These are phyloP conservation scores for Opisthograptis luteolata DNA, from an alignment of 2,888 invertebrate species.

Conservation along the genomic window DNA sequence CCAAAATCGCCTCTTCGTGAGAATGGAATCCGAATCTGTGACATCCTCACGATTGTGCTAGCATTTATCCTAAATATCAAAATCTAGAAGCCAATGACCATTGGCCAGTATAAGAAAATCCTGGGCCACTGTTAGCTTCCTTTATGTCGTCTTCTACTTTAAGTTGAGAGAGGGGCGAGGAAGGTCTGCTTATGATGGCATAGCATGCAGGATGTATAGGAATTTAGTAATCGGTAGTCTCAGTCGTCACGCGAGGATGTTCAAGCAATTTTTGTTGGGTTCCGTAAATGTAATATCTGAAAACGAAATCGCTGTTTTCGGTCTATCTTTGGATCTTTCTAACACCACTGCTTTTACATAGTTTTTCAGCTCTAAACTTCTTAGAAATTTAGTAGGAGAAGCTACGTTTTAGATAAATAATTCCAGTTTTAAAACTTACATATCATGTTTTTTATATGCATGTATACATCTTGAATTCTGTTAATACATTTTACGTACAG, in stretches of 20 bases:
- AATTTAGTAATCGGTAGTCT: conserved; percentile 71
- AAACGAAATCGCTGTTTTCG: neutral
- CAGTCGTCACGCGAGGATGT: conserved; percentile 50
- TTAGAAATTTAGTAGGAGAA: too few relatives aligned
- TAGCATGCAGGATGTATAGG: conserved; percentile 42
- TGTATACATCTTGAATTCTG: neutral
- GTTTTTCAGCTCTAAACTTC: too few relatives aligned
- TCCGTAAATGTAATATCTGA: neutral
- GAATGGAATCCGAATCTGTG: conserved; percentile 58
- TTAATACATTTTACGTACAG: too few relatives aligned
- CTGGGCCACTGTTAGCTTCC: neutral
- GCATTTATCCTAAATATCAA: conserved; percentile 38
- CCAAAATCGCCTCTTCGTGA: conserved; percentile 45
- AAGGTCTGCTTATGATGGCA: conserved; percentile 10
- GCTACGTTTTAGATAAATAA: too few relatives aligned
- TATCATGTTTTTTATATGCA: too few relatives aligned
- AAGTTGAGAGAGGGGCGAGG: neutral
- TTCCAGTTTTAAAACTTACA: too few relatives aligned
- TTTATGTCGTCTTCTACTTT: neutral
- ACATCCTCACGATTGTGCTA: conserved; percentile 43
- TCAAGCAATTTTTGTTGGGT: conserved; percentile 1
- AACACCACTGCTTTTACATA: too few relatives aligned
- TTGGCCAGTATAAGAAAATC: conserved; percentile 18
- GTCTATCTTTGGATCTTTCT: neutral
- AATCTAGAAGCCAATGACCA: conserved; percentile 27